Conservation (phyloP, 2,797 vertebrate genomes). For the Lemur catta region DNA sequence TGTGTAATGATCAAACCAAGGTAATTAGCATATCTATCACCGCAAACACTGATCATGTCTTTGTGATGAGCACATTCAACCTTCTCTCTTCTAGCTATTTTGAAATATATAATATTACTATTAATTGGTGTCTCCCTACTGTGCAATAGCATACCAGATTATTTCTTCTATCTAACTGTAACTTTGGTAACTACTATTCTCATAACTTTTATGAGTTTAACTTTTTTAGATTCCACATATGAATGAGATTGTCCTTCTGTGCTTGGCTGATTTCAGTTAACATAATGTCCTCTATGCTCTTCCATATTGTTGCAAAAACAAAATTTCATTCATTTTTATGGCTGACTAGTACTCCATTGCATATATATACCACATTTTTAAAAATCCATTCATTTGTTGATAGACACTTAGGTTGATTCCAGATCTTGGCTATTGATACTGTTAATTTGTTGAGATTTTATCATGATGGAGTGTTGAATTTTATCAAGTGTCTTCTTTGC, state of each 20-base stretch:
- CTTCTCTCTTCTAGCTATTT: not conserved
- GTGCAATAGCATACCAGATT: not conserved
- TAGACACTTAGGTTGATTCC: too few relatives aligned
- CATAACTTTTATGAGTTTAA: not conserved
- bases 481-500: too few relatives aligned
- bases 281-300: not conserved
- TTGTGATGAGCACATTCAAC: not conserved
- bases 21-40: not conserved
- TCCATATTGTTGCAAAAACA: not conserved
- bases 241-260: not conserved
- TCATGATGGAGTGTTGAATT: too few relatives aligned
- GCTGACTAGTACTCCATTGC: not conserved
- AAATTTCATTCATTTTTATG: not conserved
- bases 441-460: too few relatives aligned
- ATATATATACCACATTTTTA: not conserved
- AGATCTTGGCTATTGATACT: too few relatives aligned
- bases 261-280: not conserved
- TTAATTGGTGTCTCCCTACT: not conserved
- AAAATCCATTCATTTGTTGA: not conserved
- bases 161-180: not conserved
- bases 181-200: not conserved
- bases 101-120: not conserved
- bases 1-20: not conserved
- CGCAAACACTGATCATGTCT: not conserved
- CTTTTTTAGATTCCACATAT: not conserved